These are phyloP conservation scores for Ceratina australensis DNA, from an alignment of 1,140 invertebrate species.

Conservation along the genomic window DNA sequence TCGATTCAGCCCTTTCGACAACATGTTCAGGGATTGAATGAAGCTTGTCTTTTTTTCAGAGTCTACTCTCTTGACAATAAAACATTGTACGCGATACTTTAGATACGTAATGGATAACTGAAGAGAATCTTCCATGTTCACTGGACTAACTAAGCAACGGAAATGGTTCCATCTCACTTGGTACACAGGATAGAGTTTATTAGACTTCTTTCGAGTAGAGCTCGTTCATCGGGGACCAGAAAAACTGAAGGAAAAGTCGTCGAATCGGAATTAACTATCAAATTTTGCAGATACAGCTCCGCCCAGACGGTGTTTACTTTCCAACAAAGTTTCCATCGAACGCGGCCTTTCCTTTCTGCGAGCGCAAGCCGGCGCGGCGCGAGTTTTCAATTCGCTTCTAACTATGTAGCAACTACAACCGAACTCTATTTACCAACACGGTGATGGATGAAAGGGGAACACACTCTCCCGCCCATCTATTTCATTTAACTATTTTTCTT, in stretches of 20 bases:
- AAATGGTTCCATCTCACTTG: too few species aligned
- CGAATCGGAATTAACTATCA: slow-evolving; percentile 30
- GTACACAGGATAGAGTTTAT: slow-evolving; percentile 1
- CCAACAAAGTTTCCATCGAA: slow-evolving; percentile 30
- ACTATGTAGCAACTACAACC: slow-evolving; percentile 13
- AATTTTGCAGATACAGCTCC: slow-evolving; percentile 26
- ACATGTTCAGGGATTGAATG: too few species aligned
- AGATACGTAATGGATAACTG: neutral
- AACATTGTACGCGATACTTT: neutral
- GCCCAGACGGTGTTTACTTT: slow-evolving; percentile 24
- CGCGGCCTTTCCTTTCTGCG: slow-evolving; percentile 14
- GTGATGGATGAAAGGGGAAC: slow-evolving; percentile 8
- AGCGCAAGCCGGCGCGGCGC: neutral
- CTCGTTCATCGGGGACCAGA: neutral
- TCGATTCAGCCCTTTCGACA: neutral
- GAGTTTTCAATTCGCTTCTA: slow-evolving; percentile 17
- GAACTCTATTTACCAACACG: slow-evolving; percentile 10
- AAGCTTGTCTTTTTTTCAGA: neutral
- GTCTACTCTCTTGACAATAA: neutral
- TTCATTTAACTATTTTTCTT: slow-evolving; percentile 12
- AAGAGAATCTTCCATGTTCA: neutral
- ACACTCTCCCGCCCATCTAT: neutral
- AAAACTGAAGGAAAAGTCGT: slow-evolving; percentile 13
- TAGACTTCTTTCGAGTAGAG: neutral
- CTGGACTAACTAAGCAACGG: too few species aligned